Evolutionary conservation across 2,888 invertebrate genomes (phyloP).

Genomic region (Sepioteuthis lessoniana): DNA sequence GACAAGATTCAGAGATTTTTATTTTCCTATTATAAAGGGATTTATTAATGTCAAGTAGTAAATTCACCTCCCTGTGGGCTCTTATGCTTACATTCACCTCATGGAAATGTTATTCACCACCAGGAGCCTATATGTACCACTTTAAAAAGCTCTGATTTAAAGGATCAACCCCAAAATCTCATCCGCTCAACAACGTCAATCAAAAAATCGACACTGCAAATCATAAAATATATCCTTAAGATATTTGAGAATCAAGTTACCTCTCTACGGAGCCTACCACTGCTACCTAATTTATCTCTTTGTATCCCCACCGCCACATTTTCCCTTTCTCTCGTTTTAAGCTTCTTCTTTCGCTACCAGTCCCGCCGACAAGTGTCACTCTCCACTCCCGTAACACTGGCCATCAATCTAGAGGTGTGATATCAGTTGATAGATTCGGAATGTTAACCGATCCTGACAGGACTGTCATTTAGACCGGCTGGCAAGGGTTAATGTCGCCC

Average conservation of each 20-base stretch:
- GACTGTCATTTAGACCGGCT: slow-evolving; percentile 8
- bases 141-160: neutral
- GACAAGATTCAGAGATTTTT: too few species aligned
- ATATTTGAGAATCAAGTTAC: neutral
- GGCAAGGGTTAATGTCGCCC: neutral
- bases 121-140: too few species aligned
- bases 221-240: neutral
- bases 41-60: too few species aligned
- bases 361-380: neutral
- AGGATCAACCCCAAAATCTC: neutral
- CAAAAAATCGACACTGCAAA: neutral
- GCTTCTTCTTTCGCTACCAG: neutral
- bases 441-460: neutral
- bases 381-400: neutral
- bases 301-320: too few species aligned
- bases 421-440: neutral
- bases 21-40: too few species aligned
- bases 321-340: neutral
- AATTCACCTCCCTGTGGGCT: too few species aligned
- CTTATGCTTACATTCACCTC: too few species aligned
- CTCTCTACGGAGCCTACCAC: neutral
- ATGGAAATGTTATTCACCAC: too few species aligned
- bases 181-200: neutral
- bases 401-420: neutral
- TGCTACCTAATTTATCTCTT: neutral